Base-by-base conservation (phyloP, 2,797 vertebrate genomes). In the Ammospiza maritima region DNA sequence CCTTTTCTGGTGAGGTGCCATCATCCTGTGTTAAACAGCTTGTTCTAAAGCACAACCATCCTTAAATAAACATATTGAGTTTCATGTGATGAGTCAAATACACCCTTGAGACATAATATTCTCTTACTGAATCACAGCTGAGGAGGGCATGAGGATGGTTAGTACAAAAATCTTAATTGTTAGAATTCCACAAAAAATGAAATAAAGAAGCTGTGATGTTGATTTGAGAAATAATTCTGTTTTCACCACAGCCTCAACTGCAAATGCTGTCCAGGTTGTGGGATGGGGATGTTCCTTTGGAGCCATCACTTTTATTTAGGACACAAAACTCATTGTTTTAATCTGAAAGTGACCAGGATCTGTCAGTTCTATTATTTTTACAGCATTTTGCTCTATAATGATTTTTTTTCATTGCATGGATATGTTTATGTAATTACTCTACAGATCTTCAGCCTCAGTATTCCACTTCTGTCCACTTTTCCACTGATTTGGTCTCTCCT, bases 141-240 rank as follows among this genome's bases (percentile, higher is more conserved):
- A 96, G 96, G 90, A 64, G 80, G 93, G 92, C 54, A 89, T 64
- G 71, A 85, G 96, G 94, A 97, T 94, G 84, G 91, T 83, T 97
- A 96, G 93, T 93, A 87, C 34, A 76, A 78, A 96, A 96, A 85
- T 60, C 57, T 91, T 93, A 95, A 93, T 95, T 95, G 86, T 94
- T 90, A 83, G 79, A 66, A 45, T 84, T 74, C 36, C 9, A 20
- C 73, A 81, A 90, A 61, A 73, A 18, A 67, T 70, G 45, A 93
- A 96, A 90, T 69, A 81, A 76, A 93, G 45, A 89, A 58, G 12
- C 62, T 85, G 13, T 69, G 88, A 57, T 36, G 45, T 67, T 77
- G 79, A 66, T 90, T 79, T 94, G 56, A 73, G 67, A 93, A 93
- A 62, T 78, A 95, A 15, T 93, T 92, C 42, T 80, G n/a, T 34